Evolutionary conservation across 2,797 vertebrate genomes (phyloP).

Genomic region (Rhincodon typus): DNA sequence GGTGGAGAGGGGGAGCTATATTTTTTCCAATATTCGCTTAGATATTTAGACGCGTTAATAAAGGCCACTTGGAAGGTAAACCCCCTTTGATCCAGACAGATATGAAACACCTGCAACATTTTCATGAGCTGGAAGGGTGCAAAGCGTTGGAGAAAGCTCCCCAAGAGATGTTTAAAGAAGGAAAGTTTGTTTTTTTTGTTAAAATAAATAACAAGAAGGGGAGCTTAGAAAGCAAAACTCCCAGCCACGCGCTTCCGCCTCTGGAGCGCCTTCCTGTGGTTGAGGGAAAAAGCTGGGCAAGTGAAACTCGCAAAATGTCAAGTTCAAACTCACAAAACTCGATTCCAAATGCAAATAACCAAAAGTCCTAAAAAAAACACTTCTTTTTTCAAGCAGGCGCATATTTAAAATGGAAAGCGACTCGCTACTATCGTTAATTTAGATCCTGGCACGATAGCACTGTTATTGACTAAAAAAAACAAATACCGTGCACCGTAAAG

Average conservation of each 20-base stretch:
- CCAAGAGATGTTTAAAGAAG: neutral
- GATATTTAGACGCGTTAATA: no score
- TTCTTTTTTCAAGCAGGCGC: neutral
- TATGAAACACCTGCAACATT: neutral
- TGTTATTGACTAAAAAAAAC: neutral
- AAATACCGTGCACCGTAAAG: neutral
- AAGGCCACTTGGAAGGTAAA: no score
- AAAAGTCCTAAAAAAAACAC: neutral
- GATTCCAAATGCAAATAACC: neutral
- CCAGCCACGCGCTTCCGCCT: neutral
- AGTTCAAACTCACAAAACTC: constrained; percentile 27
- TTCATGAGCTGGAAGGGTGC: neutral
- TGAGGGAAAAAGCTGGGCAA: neutral
- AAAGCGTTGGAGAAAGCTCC: neutral
- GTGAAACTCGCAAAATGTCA: neutral
- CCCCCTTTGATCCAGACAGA: neutral
- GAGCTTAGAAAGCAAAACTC: neutral
- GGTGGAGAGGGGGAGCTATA: neutral
- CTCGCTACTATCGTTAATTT: neutral
- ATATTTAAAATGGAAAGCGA: neutral
- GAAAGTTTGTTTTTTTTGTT: neutral
- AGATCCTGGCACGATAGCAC: neutral
- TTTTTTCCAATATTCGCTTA: neutral
- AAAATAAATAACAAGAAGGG: neutral
- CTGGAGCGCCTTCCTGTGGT: constrained; percentile 32